Conservation (phyloP, 2,113 vertebrate genomes). For the Aldabrachelys gigantea region DNA sequence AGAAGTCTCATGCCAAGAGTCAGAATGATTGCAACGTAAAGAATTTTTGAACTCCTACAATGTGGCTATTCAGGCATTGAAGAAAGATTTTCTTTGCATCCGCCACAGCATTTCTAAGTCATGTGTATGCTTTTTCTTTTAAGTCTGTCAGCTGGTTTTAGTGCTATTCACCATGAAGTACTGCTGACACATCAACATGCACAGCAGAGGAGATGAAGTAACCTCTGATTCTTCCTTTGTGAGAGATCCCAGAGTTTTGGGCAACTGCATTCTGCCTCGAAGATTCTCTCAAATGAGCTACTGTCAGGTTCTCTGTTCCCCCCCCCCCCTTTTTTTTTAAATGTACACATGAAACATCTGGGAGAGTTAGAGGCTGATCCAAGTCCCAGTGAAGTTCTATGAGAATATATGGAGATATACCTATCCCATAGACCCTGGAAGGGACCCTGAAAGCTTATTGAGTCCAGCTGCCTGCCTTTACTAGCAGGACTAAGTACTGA, state of each 20-base stretch:
- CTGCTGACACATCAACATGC: fast-evolving
- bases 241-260: not conserved
- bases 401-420: too few species aligned
- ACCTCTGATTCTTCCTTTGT: not conserved
- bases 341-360: not conserved
- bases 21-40: fast-evolving
- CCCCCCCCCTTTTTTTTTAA: not conserved
- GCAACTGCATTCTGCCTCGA: not conserved
- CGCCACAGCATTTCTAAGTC: fast-evolving
- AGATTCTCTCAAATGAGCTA: not conserved
- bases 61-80: fast-evolving
- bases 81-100: not conserved
- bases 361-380: not conserved
- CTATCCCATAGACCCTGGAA: too few species aligned
- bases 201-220: not conserved
- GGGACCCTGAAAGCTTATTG: too few species aligned
- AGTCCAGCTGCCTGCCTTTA: too few species aligned
- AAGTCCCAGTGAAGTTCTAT: not conserved
- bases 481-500: too few species aligned
- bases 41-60: not conserved
- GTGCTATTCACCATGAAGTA: not conserved
- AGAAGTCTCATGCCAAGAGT: not conserved
- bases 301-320: fast-evolving
- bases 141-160: not conserved
- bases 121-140: not conserved